Conservation (phyloP, 2,797 vertebrate species). For the Coregonus ussuriensis region DNA sequence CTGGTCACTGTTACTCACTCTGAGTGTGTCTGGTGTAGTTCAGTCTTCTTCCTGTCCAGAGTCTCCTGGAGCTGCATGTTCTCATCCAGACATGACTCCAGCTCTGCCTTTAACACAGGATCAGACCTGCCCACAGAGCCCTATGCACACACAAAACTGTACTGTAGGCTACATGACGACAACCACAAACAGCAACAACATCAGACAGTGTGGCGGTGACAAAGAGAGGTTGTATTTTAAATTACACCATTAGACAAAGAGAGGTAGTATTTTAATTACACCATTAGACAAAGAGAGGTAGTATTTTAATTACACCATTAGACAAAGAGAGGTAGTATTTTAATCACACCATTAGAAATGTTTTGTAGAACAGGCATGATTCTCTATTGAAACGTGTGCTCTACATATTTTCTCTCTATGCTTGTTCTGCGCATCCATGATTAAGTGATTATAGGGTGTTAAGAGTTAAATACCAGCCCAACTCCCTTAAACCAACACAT, state of each 20-base stretch:
- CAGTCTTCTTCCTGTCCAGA: slow-evolving; percentile 80
- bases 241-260: too few species aligned
- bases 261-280: too few species aligned
- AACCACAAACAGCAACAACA: slow-evolving; percentile 26
- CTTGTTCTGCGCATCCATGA: slow-evolving; percentile 30
- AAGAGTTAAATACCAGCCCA: slow-evolving; percentile 55
- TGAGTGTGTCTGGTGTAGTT: slow-evolving; percentile 80
- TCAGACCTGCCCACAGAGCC: slow-evolving; percentile 58
- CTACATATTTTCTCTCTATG: too few species aligned
- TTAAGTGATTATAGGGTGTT: slow-evolving; percentile 64
- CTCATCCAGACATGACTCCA: slow-evolving; percentile 83
- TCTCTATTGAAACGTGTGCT: too few species aligned
- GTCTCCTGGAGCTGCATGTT: slow-evolving; percentile 78
- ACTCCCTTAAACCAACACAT: slow-evolving; percentile 56
- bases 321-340: too few species aligned
- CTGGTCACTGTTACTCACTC: slow-evolving; percentile 78
- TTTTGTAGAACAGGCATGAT: too few species aligned
- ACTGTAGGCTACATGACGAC: neutral
- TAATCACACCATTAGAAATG: too few species aligned
- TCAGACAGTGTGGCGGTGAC: neutral
- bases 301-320: too few species aligned
- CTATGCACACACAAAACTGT: slow-evolving; percentile 41
- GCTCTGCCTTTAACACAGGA: slow-evolving; percentile 74
- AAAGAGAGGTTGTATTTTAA: too few species aligned
- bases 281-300: too few species aligned